A percentile compares a stretch with the other conserved stretches of the same genome.
Evolutionary conservation across 2,797 vertebrate genomes (phyloP).

Genomic region (Lacerta viridis): DNA sequence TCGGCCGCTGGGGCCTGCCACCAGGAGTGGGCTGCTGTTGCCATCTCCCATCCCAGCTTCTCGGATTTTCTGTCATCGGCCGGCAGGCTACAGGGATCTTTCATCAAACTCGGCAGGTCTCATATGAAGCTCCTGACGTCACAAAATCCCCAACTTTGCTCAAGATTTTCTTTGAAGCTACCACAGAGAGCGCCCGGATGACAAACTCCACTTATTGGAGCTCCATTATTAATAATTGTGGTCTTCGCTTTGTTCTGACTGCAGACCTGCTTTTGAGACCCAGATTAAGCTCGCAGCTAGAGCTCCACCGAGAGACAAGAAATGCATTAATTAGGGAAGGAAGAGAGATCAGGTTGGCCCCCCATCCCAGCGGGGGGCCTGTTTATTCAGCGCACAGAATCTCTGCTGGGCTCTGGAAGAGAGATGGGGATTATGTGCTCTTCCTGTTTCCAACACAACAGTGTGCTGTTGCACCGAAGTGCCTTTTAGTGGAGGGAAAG

Average conservation of each 20-base stretch:
- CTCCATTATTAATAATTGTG: not conserved
- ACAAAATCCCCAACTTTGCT: not conserved
- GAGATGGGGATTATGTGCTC: too few species aligned
- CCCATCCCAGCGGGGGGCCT: not conserved
- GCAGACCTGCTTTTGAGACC: not conserved
- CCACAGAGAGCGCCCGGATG: not conserved
- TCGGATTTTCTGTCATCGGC: too few species aligned
- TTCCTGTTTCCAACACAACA: not conserved
- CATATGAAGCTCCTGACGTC: not conserved
- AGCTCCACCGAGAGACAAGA: not conserved
- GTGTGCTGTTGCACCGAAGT: too few species aligned
- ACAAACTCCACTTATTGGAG: not conserved
- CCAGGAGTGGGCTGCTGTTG: not conserved
- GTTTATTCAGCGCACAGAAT: not conserved
- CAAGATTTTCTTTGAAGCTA: not conserved
- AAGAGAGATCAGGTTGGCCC: not conserved
- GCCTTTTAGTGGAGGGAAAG: too few species aligned
- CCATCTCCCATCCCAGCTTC: too few species aligned
- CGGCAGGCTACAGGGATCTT: too few species aligned
- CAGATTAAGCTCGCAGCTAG: not conserved
- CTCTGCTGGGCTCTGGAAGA: not conserved
- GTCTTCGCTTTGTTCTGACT: not conserved
- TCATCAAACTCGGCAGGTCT: too few species aligned
- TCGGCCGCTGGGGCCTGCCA: not conserved
- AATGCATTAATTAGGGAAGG: not conserved